Conservation (phyloP, 2,113 vertebrate genomes). For the Enhydra lutris region DNA sequence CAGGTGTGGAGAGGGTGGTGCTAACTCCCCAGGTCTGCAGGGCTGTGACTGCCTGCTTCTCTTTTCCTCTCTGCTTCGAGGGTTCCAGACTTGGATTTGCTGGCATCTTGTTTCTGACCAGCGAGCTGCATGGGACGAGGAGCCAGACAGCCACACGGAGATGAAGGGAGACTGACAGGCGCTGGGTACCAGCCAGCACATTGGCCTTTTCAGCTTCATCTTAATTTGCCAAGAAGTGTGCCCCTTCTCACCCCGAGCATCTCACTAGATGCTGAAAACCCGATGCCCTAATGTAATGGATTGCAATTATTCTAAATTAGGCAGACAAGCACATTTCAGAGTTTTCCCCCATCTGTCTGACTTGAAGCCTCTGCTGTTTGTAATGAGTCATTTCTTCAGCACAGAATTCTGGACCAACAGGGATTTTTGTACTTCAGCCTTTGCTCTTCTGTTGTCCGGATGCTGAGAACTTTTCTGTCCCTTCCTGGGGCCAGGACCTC, state of each 20-base stretch:
- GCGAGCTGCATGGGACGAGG: rapidly evolving
- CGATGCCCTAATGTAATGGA: not conserved
- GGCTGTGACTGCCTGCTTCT: not conserved
- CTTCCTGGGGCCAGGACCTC: rapidly evolving
- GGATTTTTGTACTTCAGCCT: not conserved
- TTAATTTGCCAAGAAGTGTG: not conserved
- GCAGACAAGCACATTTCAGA: not conserved
- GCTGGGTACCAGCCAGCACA: not conserved
- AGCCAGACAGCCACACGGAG: rapidly evolving
- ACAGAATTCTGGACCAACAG: not conserved
- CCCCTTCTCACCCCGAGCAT: not conserved
- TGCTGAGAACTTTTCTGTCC: not conserved
- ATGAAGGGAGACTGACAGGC: not conserved
- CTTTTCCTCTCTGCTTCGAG: rapidly evolving
- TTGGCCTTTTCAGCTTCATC: constrained; percentile 44
- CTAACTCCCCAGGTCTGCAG: rapidly evolving
- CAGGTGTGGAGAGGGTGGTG: rapidly evolving
- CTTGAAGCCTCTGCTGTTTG: not conserved
- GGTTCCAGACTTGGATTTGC: not conserved
- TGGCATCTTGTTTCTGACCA: no score
- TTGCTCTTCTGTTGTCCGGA: not conserved
- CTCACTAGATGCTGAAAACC: not conserved
- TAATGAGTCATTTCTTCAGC: not conserved
- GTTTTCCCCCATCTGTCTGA: constrained; percentile 25
- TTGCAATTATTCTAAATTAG: not conserved